These are phyloP conservation scores for Gallinago paraguaiae DNA, from an alignment of 2,113 vertebrate species.

Conservation along the genomic window DNA sequence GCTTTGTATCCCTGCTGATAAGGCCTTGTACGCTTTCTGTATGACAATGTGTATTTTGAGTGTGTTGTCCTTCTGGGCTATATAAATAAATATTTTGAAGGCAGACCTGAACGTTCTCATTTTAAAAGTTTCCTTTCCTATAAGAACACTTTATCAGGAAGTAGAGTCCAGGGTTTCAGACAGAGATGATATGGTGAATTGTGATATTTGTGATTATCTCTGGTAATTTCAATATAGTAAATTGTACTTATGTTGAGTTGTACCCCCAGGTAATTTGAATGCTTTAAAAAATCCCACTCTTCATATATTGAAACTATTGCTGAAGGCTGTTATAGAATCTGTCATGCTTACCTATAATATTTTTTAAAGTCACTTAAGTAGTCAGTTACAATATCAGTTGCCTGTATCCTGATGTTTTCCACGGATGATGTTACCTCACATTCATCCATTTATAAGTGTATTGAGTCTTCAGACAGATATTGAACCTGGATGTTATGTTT, in stretches of 20 bases:
- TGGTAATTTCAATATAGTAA: background rate
- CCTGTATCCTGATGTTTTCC: background rate
- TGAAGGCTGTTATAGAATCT: background rate
- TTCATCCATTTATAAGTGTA: background rate
- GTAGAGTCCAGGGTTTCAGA: background rate
- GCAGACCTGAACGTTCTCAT: background rate
- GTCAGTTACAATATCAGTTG: background rate
- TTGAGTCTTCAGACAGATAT: background rate
- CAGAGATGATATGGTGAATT: background rate
- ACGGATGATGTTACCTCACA: background rate
- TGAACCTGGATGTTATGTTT: background rate
- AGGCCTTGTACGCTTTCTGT: background rate
- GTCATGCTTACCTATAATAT: background rate
- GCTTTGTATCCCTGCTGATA: background rate
- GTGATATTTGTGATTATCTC: background rate
- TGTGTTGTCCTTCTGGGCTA: background rate
- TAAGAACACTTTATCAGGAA: background rate
- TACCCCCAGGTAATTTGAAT: background rate
- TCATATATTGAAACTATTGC: background rate
- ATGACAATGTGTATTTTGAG: background rate
- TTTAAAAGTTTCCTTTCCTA: background rate
- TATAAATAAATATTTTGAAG: background rate
- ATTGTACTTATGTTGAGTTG: background rate
- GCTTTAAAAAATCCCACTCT: background rate
- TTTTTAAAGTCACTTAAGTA: background rate